Evolutionary conservation across 1,140 invertebrate genomes (phyloP), one percentile per base, ranked within the genome.

Genomic region (Drosophila santomea): DNA sequence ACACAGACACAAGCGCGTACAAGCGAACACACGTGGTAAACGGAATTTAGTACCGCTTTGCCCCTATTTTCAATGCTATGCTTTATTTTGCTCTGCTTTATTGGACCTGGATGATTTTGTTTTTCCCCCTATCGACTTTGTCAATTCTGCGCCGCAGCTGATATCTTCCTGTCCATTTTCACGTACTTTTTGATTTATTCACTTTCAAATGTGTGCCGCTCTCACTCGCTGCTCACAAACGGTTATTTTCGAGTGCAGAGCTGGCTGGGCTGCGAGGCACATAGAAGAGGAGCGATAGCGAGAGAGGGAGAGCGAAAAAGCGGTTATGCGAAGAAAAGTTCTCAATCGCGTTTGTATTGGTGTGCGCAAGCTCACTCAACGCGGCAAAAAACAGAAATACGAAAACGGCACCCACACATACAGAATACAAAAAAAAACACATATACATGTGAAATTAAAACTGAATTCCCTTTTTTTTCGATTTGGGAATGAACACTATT

Each of bases 171-270:
- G 28, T 43, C 25, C 25, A 63, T 59, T 52, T 63, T 41, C 44
- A 15, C 47, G 36, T 66, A 44, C 64, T 54, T 74, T 81, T 64
- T 69, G 17, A 43, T 51, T 67, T 55, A 56, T 67, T 67, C 61
- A 55, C 60, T 78, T 56, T 56, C 62, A 82, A 85, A 79, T 69
- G 50, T 67, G 62, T 61, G 83, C 44, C 54, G 50, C 62, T 48
- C 68, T 74, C 32, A 69, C 32, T 44, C 59, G 32, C 32, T 51
- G 64, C 71, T 75, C 62, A 72, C 72, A 60, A 80, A 75, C 80
- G 84, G 80, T 83, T 82, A 80, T 85, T 84, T 83, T 83, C 55
- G 74, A 84, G 76, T 80, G 78, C 77, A 74, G 41, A 67, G 72
- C 59, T 58, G 71, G 41, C 47, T 32, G 47, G 55, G 73, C 41